phyloP scores from a whole-genome alignment of 1,140 invertebrate genomes.

The Pseudoatta argentina region DNA sequence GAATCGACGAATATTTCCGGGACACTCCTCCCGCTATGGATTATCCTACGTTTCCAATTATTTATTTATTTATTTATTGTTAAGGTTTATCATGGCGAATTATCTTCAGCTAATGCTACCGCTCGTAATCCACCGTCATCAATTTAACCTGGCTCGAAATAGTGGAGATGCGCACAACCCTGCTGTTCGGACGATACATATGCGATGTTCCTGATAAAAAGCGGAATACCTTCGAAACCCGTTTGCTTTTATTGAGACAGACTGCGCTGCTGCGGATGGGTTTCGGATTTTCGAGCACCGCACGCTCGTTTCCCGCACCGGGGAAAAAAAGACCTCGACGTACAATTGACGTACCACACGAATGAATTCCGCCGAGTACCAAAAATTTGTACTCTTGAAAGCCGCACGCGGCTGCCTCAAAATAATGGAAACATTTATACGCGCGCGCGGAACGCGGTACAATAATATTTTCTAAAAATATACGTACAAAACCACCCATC shows the following conservation, averaged over 20 bases:
- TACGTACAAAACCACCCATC: neutral
- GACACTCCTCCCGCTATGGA: neutral
- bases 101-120: neutral
- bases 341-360: constrained; percentile 44
- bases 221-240: constrained; percentile 58
- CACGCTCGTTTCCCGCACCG: neutral
- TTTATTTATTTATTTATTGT: constrained; percentile 65
- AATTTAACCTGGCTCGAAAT: constrained; percentile 49
- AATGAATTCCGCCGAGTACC: constrained; percentile 62
- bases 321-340: constrained; percentile 23
- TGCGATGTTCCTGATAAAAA: constrained; percentile 58
- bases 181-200: constrained; percentile 57
- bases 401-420: constrained; percentile 28
- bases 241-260: constrained; percentile 71
- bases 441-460: constrained; percentile 15
- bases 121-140: constrained; percentile 18
- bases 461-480: constrained; percentile 62
- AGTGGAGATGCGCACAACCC: neutral
- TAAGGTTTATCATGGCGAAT: constrained; percentile 9
- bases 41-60: neutral
- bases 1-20: constrained; percentile 65
- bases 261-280: constrained; percentile 34
- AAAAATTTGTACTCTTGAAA: constrained; percentile 45
- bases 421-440: constrained; percentile 64
- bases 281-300: constrained; percentile 48